Evolutionary conservation across 2,888 invertebrate genomes (phyloP), one percentile per base, ranked within the genome.

Genomic region (Heteropelma amictum): DNA sequence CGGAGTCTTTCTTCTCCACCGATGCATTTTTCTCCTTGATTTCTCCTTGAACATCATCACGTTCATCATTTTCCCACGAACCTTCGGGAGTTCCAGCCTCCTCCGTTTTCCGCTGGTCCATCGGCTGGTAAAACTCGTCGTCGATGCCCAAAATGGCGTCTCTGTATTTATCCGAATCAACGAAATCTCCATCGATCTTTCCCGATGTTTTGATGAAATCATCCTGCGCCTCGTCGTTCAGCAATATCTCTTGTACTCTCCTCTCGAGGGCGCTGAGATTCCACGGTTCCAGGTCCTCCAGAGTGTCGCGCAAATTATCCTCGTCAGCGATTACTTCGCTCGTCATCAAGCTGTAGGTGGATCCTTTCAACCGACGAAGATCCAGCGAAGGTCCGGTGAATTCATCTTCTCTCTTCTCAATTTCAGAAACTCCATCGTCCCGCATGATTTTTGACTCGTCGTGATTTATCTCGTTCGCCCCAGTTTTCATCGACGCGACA

Each of bases 261-360:
- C 65, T 79, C 40, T 77, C 70, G 3, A 80, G 38, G 14, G 30
- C 33, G 8, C 75, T 56, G 5, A 79, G 17, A 49, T 78, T 49
- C 78, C 79, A 79, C 1, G 81, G 77, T 21, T 80, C 77, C 28
- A 81, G 23, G 42, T 78, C 77, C 3, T 78, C 77, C 3, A 23
- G 51, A 5, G 38, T 54, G 1, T 76, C 70, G 2, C 51, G 63
- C 5, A 65, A 23, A 49, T 71, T 19, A 5, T 77, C 60, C 12
- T 79, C 64, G n/a, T 69, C 30, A 1, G 74, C 63, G 4, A 63
- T 61, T 53, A 80, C 72, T 4, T 77, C 49, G 3, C 74, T 77
- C 26, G 1, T 63, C n/a, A 54, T 1, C 12, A 76, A 7, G 51
- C 12, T 23, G 21, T 51, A 19, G 6, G 17, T 28, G 8, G 56